A percentile compares a stretch with the other conserved stretches of the same genome.
Conservation (phyloP, 1,140 invertebrate species). For the Drosophila parvula region DNA sequence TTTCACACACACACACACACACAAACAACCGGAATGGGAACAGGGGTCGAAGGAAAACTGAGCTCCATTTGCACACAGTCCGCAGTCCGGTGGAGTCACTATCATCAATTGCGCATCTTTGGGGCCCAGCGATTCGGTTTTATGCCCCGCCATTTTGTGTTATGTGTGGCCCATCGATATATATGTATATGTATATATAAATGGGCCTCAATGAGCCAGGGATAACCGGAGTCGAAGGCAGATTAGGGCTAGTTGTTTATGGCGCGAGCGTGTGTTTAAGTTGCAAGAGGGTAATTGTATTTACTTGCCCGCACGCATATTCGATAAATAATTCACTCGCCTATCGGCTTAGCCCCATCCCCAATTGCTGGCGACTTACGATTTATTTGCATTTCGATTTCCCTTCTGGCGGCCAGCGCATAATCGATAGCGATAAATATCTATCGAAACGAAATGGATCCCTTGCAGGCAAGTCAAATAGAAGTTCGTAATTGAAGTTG, state of each 20-base stretch:
- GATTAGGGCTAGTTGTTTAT: conserved; percentile 52
- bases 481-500: conserved; percentile 8
- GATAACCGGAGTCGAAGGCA: conserved; percentile 19
- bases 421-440: conserved; percentile 21
- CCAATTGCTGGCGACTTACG: conserved; percentile 5
- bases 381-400: conserved; percentile 39
- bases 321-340: conserved; percentile 50
- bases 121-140: conserved; percentile 60
- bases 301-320: conserved; percentile 44
- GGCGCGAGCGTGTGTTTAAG: conserved; percentile 26
- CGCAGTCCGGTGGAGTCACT: conserved; percentile 47
- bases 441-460: conserved; percentile 11
- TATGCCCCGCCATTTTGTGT: conserved; percentile 67
- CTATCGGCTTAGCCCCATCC: conserved; percentile 38
- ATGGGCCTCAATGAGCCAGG: conserved; percentile 20
- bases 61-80: conserved; percentile 21
- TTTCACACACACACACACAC: conserved; percentile 41
- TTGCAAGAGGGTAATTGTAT: conserved; percentile 40
- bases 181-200: conserved; percentile 17
- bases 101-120: conserved; percentile 77
- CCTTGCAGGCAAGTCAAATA: background rate
- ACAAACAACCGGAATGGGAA: background rate
- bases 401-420: background rate
- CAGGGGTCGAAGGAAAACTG: background rate
- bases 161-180: conserved; percentile 51